These are phyloP conservation scores for Jaculus jaculus DNA, from an alignment of 2,113 vertebrate genomes.

Conservation along the genomic window DNA sequence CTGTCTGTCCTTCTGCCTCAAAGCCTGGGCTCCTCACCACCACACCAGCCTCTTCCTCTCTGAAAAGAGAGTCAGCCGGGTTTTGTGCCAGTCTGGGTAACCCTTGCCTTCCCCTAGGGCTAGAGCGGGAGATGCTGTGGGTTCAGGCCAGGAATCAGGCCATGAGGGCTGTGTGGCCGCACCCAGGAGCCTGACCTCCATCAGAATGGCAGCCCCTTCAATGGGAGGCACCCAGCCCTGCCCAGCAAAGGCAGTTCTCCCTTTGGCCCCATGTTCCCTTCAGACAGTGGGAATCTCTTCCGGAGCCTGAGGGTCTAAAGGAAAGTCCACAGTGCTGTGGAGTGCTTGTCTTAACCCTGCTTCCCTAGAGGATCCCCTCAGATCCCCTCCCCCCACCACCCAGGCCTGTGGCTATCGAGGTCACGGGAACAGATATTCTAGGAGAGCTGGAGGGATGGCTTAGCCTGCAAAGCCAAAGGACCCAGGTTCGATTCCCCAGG, in stretches of 20 bases:
- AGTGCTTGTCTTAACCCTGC: neutral
- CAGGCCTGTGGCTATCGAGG: neutral
- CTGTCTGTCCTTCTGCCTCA: neutral
- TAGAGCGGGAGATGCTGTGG: neutral
- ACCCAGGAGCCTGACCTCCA: neutral
- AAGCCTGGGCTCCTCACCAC: neutral
- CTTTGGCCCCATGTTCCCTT: neutral
- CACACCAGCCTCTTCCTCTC: neutral
- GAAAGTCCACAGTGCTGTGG: neutral
- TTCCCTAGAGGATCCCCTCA: neutral
- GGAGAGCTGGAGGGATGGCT: too few species aligned
- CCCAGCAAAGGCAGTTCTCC: too few species aligned
- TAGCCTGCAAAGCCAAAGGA: too few species aligned
- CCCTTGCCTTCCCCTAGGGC: too few species aligned
- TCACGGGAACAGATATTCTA: too few species aligned
- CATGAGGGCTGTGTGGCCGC: neutral
- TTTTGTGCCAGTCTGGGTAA: neutral
- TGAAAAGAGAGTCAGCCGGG: neutral
- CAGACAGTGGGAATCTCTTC: neutral
- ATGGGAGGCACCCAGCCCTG: neutral
- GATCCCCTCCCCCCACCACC: too few species aligned
- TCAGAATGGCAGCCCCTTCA: neutral
- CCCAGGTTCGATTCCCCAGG: too few species aligned
- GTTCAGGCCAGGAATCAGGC: neutral
- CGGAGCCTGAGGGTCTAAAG: neutral